Percentiles rank a stretch among this genome's conserved stretches.
Conservation (phyloP, 2,888 invertebrate species). For the Lasioglossum lativentre region DNA sequence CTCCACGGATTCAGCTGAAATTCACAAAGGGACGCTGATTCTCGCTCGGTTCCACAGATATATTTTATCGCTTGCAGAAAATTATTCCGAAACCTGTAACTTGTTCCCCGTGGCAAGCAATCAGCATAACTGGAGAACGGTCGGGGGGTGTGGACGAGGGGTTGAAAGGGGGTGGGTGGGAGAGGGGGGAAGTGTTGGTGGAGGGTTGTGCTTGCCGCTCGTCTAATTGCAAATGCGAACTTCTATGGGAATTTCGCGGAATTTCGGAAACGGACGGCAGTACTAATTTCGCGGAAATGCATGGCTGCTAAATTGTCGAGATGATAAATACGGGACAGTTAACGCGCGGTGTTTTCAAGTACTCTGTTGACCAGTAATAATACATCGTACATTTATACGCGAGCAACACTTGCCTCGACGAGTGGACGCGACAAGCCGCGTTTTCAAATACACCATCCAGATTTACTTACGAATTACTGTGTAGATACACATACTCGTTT, state of each 20-base stretch:
- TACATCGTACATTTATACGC: not conserved
- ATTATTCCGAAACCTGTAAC: slow-evolving; percentile 55
- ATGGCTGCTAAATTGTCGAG: slow-evolving; percentile 38
- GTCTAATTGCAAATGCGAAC: slow-evolving; percentile 54
- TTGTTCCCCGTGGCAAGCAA: slow-evolving; percentile 39
- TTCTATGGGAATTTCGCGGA: slow-evolving; percentile 39
- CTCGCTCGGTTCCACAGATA: slow-evolving; percentile 28
- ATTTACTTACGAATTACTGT: not conserved
- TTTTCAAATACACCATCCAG: not conserved
- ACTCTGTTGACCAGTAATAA: slow-evolving; percentile 22
- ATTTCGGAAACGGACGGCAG: slow-evolving; percentile 49
- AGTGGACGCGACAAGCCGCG: not conserved
- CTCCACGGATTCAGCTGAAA: slow-evolving; percentile 21
- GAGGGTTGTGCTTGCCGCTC: slow-evolving; percentile 5
- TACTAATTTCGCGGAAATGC: slow-evolving; percentile 43
- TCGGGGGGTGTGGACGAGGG: not conserved
- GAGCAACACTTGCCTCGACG: not conserved
- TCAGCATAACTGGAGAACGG: slow-evolving; percentile 48
- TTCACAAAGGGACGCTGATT: slow-evolving; percentile 47
- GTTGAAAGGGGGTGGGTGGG: too few species aligned
- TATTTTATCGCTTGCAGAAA: slow-evolving; percentile 48
- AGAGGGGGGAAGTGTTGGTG: not conserved
- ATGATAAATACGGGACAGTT: slow-evolving; percentile 52
- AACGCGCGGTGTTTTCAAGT: slow-evolving; percentile 40
- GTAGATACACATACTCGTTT: not conserved